phyloP scores from a whole-genome alignment of 2,113 vertebrate genomes.

The Desmodus rotundus region DNA sequence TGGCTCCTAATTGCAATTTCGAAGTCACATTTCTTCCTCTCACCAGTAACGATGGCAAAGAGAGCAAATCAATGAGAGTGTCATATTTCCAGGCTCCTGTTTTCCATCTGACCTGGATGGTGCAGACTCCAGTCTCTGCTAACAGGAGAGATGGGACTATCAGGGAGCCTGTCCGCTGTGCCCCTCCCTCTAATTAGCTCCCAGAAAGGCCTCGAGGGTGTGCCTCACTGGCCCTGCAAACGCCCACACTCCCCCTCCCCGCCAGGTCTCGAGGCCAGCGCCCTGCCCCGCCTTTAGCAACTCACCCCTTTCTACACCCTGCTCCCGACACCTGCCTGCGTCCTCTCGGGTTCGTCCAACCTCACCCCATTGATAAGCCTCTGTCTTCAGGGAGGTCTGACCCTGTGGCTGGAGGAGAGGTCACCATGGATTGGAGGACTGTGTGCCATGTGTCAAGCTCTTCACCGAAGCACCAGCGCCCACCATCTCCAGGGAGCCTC shows the following conservation, averaged over 20 bases:
- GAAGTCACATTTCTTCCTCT: conserved; percentile 72
- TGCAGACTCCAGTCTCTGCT: background rate
- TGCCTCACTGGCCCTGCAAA: background rate
- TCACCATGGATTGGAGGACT: background rate
- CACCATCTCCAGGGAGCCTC: background rate
- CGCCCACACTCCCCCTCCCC: background rate
- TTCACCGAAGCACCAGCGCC: background rate
- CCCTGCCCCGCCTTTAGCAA: background rate
- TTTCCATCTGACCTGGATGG: conserved; percentile 67
- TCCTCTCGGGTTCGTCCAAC: background rate
- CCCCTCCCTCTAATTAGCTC: conserved; percentile 44
- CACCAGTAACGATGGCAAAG: conserved; percentile 65
- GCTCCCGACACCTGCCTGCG: background rate
- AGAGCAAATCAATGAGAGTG: conserved; percentile 76
- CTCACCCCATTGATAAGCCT: background rate
- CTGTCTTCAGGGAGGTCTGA: background rate
- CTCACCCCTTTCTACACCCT: background rate
- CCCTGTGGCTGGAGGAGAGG: background rate
- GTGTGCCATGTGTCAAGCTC: background rate
- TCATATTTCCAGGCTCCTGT: conserved; percentile 69
- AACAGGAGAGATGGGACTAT: conserved; percentile 21
- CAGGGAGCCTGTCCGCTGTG: background rate
- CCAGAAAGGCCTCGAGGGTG: background rate
- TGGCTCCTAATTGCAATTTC: conserved; percentile 77
- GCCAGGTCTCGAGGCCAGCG: background rate